Conservation (phyloP, 2,113 vertebrate genomes). For the Lepidothrix coronata region DNA sequence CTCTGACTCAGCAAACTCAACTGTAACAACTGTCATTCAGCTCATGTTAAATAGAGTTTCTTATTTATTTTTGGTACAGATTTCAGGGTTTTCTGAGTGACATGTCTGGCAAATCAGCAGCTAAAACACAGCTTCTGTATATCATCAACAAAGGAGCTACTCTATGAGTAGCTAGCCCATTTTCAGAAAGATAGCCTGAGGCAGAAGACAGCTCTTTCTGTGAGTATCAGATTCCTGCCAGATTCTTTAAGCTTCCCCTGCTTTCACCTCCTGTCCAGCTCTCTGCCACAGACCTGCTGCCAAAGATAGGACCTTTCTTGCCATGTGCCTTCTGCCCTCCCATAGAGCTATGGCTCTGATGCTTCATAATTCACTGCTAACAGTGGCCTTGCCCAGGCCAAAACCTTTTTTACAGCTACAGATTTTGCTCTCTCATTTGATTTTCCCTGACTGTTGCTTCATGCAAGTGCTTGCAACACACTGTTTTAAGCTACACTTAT, state of each 20-base stretch:
- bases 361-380: neutral
- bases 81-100: neutral
- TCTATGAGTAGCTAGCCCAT: neutral
- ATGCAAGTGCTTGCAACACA: neutral
- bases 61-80: neutral
- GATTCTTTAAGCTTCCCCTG: neutral
- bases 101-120: neutral
- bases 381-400: neutral
- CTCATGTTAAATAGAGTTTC: neutral
- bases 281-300: neutral
- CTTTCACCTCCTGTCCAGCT: neutral
- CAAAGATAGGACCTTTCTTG: neutral
- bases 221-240: neutral
- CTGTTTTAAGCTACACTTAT: neutral
- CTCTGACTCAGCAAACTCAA: slow-evolving; percentile 6
- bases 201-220: neutral
- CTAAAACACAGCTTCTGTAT: neutral
- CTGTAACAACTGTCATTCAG: neutral
- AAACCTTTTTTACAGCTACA: neutral
- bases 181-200: neutral
- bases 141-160: neutral
- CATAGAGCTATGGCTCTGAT: neutral
- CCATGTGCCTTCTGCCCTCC: neutral
- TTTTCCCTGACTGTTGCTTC: neutral
- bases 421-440: neutral